Evolutionary conservation across 2,113 vertebrate genomes (phyloP), one percentile per base, ranked within the genome.

Genomic region (Lampris megalopsis): DNA sequence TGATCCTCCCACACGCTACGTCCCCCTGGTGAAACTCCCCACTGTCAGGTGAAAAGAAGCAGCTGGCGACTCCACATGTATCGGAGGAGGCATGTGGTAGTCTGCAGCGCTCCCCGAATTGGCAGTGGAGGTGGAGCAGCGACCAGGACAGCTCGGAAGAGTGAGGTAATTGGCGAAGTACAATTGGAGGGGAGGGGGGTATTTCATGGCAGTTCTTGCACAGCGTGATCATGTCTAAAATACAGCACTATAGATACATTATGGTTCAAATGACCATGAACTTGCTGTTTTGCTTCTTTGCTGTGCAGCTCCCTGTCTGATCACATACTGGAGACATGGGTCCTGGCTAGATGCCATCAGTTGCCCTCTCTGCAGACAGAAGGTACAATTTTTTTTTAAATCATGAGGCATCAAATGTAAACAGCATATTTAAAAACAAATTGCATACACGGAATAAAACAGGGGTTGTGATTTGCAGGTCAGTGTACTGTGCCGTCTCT

Each of bases 311-410:
- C 88, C 92, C 60, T 97, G 95, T 89, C 91, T 97, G 68, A 96
- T 96, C 48, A 76, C 91, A 3, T 96, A 91, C 79, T 96, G 95
- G 95, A 96, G 94, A 77, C 95, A 96, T 1, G 92, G 94, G n/a
- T 89, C 94, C 37, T 95, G 93, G 92, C 80, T 95, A 69, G 93
- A 94, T 38, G 94, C 94, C 1, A 91, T 96, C 88, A 95, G 81
- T 80, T 96, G 95, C 66, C 95, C 96, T 69, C 93, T 96, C 73
- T 96, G 95, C 88, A 94, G 95, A 88, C 94, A 96, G 81, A 95
- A 96, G 93, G 96, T 94, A 69, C 13, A 0, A 13, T 40, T 9
- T 65, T 60, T 60, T 0, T 11, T 54, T 10, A 38, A 0, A 5
- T 43, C 35, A 40, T 37, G 41, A n/a, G 24, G 24, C 54, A 35